phyloP scores from a whole-genome alignment of 1,140 invertebrate species.

The Drosophila novamexicana region DNA sequence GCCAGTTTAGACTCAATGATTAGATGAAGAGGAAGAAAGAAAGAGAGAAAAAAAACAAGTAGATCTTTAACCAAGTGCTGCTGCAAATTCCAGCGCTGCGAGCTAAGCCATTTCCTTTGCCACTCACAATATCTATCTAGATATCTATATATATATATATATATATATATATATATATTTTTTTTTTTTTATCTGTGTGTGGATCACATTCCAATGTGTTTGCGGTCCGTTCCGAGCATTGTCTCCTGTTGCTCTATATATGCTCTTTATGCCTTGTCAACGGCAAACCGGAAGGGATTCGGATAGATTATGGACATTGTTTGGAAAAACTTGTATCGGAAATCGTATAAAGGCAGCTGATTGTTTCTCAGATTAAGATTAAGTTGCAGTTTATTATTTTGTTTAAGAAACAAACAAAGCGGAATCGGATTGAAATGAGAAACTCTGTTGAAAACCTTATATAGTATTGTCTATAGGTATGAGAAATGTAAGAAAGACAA shows the following conservation, averaged over 20 bases:
- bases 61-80: slow-evolving; percentile 13
- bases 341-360: not conserved
- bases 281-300: slow-evolving; percentile 19
- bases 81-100: slow-evolving; percentile 24
- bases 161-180: not conserved
- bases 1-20: slow-evolving; percentile 65
- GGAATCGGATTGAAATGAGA: no score
- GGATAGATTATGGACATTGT: slow-evolving; percentile 2
- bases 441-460: no score
- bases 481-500: not conserved
- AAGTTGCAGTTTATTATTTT: not conserved
- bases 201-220: slow-evolving; percentile 6
- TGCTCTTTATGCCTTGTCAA: not conserved
- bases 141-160: not conserved
- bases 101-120: slow-evolving; percentile 29
- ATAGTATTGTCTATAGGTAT: no score
- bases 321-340: not conserved
- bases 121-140: no score
- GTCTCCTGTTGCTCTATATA: not conserved
- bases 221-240: not conserved
- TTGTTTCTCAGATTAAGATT: not conserved
- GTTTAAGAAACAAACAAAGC: not conserved
- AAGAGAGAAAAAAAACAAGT: not conserved
- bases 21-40: slow-evolving; percentile 21
- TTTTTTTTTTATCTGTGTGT: no score